Percentiles rank a stretch among this genome's conserved stretches.
These are phyloP conservation scores for Athene cunicularia DNA, from an alignment of 2,113 vertebrate species.

Conservation along the genomic window DNA sequence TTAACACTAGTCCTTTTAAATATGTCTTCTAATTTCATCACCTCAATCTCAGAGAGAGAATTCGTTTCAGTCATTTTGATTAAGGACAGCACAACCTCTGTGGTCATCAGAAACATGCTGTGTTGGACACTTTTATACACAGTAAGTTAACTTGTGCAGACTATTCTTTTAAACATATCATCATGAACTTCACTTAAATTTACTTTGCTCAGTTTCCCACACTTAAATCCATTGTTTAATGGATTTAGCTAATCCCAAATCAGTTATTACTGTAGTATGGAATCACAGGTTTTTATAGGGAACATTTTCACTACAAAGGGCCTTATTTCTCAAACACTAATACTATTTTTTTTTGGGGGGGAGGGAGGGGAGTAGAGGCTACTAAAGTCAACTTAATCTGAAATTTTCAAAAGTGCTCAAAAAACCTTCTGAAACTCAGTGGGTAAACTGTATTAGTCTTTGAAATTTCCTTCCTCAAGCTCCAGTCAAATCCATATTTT, in stretches of 20 bases:
- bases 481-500: not conserved
- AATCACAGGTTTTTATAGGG: not conserved
- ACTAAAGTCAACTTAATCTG: not conserved
- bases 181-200: not conserved
- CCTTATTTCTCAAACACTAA: not conserved
- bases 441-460: not conserved
- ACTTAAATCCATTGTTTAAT: not conserved
- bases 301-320: not conserved
- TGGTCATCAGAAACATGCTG: not conserved
- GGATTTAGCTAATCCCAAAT: not conserved
- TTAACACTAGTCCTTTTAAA: not conserved
- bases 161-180: not conserved
- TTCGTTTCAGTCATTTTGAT: not conserved
- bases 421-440: not conserved
- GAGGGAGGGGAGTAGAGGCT: fast-evolving
- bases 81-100: not conserved
- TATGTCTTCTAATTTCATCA: not conserved
- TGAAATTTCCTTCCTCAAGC: not conserved
- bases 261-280: not conserved
- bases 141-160: too few relatives aligned
- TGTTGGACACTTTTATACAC: not conserved
- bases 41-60: not conserved
- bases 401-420: not conserved
- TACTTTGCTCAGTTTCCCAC: not conserved
- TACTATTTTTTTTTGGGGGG: too few relatives aligned